These are phyloP conservation scores for Coryphaenoides rupestris DNA, from an alignment of 2,113 vertebrate genomes.

Conservation along the genomic window DNA sequence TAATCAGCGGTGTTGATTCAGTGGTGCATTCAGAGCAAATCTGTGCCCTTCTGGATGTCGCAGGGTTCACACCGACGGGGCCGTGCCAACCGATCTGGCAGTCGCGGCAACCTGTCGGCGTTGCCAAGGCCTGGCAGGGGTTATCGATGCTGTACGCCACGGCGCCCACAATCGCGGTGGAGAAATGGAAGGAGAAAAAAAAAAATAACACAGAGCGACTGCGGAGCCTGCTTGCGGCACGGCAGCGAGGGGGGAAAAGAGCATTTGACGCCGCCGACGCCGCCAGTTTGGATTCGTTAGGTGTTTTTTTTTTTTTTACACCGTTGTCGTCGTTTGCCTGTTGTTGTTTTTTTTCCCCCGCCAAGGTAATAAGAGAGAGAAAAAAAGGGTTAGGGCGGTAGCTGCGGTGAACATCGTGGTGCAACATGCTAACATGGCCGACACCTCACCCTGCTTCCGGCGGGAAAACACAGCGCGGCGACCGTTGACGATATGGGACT, in stretches of 20 bases:
- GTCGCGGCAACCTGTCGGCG: conserved; percentile 73
- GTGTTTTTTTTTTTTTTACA: too few relatives aligned
- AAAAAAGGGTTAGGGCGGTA: background rate
- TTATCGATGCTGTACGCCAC: conserved; percentile 70
- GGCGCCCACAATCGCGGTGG: conserved; percentile 69
- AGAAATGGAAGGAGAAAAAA: conserved; percentile 34
- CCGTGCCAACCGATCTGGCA: conserved; percentile 74
- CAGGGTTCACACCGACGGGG: conserved; percentile 62
- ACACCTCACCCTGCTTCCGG: background rate
- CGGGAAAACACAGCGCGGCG: conserved; percentile 28
- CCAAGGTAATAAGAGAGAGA: conserved; percentile 20
- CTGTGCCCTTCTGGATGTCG: conserved; percentile 76
- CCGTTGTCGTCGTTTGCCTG: background rate
- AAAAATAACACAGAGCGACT: too few relatives aligned
- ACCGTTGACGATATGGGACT: background rate
- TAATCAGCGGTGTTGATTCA: conserved; percentile 77
- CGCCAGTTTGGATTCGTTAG: conserved; percentile 22
- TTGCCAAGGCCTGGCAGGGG: conserved; percentile 74
- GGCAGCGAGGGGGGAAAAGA: conserved; percentile 58
- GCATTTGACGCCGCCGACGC: conserved; percentile 54
- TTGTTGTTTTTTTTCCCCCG: conserved; percentile 16
- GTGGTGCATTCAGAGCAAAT: conserved; percentile 70
- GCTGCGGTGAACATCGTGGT: conserved; percentile 35
- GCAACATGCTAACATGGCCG: conserved; percentile 30
- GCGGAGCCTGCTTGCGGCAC: conserved; percentile 64